Percentiles rank a stretch among this genome's conserved stretches.
These are phyloP conservation scores for Antidorcas marsupialis DNA, from an alignment of 2,113 vertebrate genomes.

Conservation along the genomic window DNA sequence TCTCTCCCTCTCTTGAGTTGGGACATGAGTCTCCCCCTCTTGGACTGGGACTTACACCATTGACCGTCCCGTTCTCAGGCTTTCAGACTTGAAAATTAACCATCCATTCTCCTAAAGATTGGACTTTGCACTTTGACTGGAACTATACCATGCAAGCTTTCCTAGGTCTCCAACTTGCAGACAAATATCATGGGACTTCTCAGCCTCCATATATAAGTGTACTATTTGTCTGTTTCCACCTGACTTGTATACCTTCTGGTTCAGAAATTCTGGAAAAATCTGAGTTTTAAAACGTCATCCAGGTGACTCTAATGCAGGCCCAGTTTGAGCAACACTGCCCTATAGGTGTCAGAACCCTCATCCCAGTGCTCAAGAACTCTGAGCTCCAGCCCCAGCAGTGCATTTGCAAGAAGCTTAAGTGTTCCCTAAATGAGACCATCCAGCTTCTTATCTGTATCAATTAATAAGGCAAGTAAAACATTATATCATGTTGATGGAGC, in stretches of 20 bases:
- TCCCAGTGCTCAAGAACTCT: neutral
- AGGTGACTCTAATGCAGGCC: neutral
- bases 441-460: neutral
- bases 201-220: neutral
- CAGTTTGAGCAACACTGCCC: neutral
- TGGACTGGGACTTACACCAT: neutral
- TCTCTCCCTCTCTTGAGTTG: neutral
- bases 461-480: constrained; percentile 49
- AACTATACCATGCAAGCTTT: neutral
- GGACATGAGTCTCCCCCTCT: neutral
- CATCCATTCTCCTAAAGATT: neutral
- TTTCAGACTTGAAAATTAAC: neutral
- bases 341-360: neutral
- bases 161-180: neutral
- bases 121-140: neutral
- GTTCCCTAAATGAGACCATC: neutral
- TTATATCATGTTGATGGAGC: constrained; percentile 36
- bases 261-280: neutral
- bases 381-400: neutral
- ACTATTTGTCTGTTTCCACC: neutral
- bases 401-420: neutral
- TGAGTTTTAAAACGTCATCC: neutral
- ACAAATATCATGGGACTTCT: neutral
- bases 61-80: neutral
- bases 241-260: neutral